phyloP scores from a whole-genome alignment of 2,113 vertebrate genomes.

The Aleadryas rufinucha region DNA sequence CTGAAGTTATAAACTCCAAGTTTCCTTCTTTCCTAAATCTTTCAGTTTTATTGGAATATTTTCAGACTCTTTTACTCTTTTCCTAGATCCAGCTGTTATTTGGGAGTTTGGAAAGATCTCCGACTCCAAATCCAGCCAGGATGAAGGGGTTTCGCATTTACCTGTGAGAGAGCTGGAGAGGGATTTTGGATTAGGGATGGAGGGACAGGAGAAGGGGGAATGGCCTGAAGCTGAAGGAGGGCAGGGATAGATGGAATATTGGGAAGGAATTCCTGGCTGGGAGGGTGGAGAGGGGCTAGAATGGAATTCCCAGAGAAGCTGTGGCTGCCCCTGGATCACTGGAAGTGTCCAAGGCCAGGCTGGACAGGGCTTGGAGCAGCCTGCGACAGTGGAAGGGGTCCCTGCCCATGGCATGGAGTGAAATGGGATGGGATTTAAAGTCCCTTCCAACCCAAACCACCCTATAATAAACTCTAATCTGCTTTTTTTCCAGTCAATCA shows the following conservation, averaged over 20 bases:
- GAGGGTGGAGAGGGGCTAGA: not conserved
- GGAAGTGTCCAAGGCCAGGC: rapidly evolving
- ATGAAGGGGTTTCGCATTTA: not conserved
- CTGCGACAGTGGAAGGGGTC: rapidly evolving
- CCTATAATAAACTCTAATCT: no score
- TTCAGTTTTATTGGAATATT: not conserved
- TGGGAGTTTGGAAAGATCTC: not conserved
- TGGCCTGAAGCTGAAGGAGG: not conserved
- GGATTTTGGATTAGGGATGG: not conserved
- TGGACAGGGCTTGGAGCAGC: not conserved
- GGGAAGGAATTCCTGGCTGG: not conserved
- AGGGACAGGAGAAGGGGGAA: not conserved
- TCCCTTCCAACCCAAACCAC: not conserved
- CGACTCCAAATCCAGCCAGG: not conserved
- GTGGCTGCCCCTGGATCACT: not conserved
- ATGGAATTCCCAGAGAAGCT: rapidly evolving
- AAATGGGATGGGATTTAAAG: rapidly evolving
- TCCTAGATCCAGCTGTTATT: not conserved
- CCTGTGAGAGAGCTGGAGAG: not conserved
- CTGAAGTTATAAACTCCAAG: rapidly evolving
- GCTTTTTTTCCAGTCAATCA: not conserved
- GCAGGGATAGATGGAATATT: rapidly evolving
- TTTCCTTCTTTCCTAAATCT: not conserved
- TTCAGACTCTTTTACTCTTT: not conserved
- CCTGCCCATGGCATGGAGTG: not conserved